A percentile compares a stretch with the other conserved stretches of the same genome.
phyloP scores from a whole-genome alignment of 2,888 invertebrate genomes.

The Platycnemis pennipes region DNA sequence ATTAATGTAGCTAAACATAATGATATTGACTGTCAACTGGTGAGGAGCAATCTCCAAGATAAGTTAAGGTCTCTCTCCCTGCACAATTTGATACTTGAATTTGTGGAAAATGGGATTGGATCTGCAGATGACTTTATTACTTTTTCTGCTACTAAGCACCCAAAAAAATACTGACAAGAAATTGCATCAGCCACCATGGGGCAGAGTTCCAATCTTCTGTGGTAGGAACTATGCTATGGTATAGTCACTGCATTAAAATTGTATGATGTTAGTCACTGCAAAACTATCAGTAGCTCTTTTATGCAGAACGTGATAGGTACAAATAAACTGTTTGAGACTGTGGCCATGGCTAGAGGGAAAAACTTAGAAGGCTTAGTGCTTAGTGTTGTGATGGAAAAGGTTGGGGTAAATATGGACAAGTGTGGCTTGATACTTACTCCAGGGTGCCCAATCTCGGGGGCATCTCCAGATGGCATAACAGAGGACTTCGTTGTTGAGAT shows the following conservation, averaged over 20 bases:
- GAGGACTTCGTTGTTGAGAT: slow-evolving; percentile 68
- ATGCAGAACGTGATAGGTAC: slow-evolving; percentile 64
- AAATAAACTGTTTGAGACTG: slow-evolving; percentile 65
- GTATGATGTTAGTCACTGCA: slow-evolving; percentile 68
- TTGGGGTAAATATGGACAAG: slow-evolving; percentile 14
- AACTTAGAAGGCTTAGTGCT: slow-evolving; percentile 68
- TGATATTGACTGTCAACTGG: no score
- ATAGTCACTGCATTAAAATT: slow-evolving; percentile 68
- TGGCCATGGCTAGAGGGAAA: slow-evolving; percentile 69
- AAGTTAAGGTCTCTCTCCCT: no score
- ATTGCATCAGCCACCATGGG: slow-evolving; percentile 42
- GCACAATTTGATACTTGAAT: no score
- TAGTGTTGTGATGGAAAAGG: background rate
- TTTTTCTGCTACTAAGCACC: no score
- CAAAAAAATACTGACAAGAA: background rate
- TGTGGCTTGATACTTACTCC: slow-evolving; percentile 64
- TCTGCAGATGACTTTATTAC: no score
- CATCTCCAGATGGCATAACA: slow-evolving; percentile 69
- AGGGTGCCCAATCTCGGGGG: slow-evolving; percentile 69
- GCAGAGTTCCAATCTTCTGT: slow-evolving; percentile 68
- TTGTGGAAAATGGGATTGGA: no score
- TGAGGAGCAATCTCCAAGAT: no score
- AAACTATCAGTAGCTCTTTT: slow-evolving; percentile 56
- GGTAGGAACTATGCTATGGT: slow-evolving; percentile 68
- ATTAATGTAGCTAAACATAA: no score